Evolutionary conservation across 1,140 invertebrate genomes (phyloP).

Genomic region (Hirudo medicinalis): DNA sequence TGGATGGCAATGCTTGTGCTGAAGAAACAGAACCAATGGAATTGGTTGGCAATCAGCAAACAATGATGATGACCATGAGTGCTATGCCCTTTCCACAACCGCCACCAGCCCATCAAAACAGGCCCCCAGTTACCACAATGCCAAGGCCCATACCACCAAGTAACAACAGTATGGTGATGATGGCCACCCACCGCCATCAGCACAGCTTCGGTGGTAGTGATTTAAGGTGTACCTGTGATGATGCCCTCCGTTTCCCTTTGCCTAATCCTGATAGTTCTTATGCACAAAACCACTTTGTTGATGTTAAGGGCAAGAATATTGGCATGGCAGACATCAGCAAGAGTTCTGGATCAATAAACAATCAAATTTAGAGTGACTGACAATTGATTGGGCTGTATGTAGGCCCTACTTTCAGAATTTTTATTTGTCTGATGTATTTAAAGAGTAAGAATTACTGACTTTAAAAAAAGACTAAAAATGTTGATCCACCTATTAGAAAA

Average conservation of each 20-base stretch:
- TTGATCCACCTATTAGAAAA: no score
- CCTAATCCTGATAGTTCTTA: no score
- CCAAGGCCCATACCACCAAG: not conserved
- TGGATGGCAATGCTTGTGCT: not conserved
- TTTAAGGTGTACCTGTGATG: not conserved
- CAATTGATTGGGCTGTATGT: no score
- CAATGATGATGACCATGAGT: not conserved
- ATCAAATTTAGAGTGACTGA: not conserved
- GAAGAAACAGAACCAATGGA: slow-evolving; percentile 5
- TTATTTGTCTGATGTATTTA: no score
- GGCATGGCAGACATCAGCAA: not conserved
- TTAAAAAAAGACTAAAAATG: no score
- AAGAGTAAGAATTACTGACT: no score
- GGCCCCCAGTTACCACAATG: not conserved
- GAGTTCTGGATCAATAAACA: slow-evolving; percentile 7
- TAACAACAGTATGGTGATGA: not conserved
- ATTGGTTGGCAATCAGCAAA: not conserved
- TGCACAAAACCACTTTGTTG: no score
- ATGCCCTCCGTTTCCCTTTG: not conserved
- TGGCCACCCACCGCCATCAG: not conserved
- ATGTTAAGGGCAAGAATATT: no score
- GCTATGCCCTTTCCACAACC: not conserved
- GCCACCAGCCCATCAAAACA: slow-evolving; percentile 1
- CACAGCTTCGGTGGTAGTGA: not conserved
- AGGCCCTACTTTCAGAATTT: no score